Conservation (phyloP, 2,113 vertebrate species). For the Sitta europaea region DNA sequence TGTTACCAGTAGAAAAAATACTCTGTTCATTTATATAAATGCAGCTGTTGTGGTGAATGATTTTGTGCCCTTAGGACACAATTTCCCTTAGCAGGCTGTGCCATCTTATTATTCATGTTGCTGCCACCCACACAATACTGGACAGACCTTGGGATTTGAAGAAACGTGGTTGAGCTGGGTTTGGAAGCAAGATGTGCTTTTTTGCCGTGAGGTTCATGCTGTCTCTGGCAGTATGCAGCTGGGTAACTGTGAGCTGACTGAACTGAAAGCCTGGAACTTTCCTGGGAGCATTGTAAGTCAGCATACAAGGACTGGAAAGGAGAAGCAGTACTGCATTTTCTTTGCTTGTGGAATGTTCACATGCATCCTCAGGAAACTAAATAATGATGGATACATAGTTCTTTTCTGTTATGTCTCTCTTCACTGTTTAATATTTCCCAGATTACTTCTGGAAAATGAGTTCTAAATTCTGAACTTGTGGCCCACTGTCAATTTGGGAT, state of each 20-base stretch:
- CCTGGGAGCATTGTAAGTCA: neutral
- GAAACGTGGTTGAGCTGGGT: neutral
- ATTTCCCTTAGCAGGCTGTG: neutral
- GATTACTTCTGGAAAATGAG: neutral
- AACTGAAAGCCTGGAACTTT: neutral
- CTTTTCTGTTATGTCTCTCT: neutral
- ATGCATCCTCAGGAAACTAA: neutral
- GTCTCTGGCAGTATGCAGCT: neutral
- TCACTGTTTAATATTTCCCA: neutral
- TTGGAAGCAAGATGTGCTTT: neutral
- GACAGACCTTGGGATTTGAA: neutral
- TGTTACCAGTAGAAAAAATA: neutral
- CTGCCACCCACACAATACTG: neutral
- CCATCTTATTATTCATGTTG: neutral
- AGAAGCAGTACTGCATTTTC: neutral
- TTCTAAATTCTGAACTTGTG: neutral
- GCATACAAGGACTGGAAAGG: rapidly evolving
- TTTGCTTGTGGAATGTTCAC: neutral
- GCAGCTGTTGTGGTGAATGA: neutral
- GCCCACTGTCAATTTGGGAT: neutral
- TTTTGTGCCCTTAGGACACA: neutral
- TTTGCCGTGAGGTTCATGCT: neutral
- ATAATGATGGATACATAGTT: neutral
- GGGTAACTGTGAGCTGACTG: neutral
- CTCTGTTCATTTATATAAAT: neutral